Base-by-base conservation (phyloP, 2,797 vertebrate genomes). In the Gila robusta region DNA sequence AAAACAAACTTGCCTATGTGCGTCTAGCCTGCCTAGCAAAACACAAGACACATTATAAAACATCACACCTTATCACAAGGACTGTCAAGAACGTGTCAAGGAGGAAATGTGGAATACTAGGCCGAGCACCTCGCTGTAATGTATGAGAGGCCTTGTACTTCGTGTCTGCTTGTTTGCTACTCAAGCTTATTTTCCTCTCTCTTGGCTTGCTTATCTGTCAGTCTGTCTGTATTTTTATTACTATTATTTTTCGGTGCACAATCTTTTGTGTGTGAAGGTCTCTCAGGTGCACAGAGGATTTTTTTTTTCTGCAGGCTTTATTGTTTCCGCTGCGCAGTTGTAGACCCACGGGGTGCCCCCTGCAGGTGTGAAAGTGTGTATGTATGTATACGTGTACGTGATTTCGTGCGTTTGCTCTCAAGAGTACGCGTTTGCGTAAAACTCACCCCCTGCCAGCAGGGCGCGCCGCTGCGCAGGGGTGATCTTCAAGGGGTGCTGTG, bases 251-350 rank as follows among this genome's bases (percentile, higher is more conserved):
- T 85, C 47, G 16, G 47, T 59, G 59, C 69, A 67, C 67, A 70
- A 67, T 66, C 26, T 41, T 79, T 41, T 86, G 80, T 85, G 79
- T 71, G 70, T 82, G 67, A 73, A 5, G 79, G 85, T 92, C 91
- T 93, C 90, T 85, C 64, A 83, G 92, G 92, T 91, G 85, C 49
- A 62, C 79, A 78, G 83, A 47, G 17, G 88, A 62, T n/a, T 86
- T 90, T 78, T 67, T 67, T 92, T 91, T 91, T 92, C 91, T 71
- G 87, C 90, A 86, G 90, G 82, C 90, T 93, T 92, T 92, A 93
- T 93, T 93, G 91, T 94, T 94, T 94, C 91, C 87, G 86, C 91
- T 92, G 90, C 91, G 91, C 93, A 93, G 93, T 90, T 95, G 92
- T 91, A 93, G 89, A 92, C 93, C 91, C 87, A 92, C 87, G 89